phyloP scores from a whole-genome alignment of 2,113 vertebrate genomes.

The Chionodraco myersi region DNA sequence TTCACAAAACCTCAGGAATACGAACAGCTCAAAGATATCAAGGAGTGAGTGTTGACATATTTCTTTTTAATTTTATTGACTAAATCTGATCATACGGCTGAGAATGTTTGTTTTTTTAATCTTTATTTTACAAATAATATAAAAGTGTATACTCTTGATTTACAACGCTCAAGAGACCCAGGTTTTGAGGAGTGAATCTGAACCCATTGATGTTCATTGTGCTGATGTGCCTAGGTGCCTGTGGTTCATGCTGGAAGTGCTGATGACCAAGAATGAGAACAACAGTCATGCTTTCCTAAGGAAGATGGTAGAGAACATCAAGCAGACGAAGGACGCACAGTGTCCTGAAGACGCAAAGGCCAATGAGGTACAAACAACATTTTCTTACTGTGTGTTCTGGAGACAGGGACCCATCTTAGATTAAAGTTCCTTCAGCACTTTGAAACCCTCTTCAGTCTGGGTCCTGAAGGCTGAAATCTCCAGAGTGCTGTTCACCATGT shows the following conservation, averaged over 20 bases:
- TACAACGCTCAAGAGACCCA: neutral
- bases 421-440: too few species aligned
- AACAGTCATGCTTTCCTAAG: constrained; percentile 98
- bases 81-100: neutral
- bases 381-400: too few species aligned
- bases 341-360: constrained; percentile 95
- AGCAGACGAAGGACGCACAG: constrained; percentile 96
- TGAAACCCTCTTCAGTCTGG: too few species aligned
- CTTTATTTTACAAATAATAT: neutral
- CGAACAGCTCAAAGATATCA: constrained; percentile 97
- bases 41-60: constrained; percentile 89
- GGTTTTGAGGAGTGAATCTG: neutral
- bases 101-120: neutral
- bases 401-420: too few species aligned
- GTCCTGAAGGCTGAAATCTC: too few species aligned
- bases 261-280: constrained; percentile 99
- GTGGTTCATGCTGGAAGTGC: constrained; percentile 99
- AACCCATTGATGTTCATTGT: neutral
- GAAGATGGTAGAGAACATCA: constrained; percentile 99
- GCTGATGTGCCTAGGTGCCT: constrained; percentile 86
- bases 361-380: constrained; percentile 87
- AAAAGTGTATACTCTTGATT: neutral
- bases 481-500: too few species aligned
- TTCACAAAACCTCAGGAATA: constrained; percentile 98
- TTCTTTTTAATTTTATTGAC: neutral